These are phyloP conservation scores for Thalassoma bifasciatum DNA, from an alignment of 2,113 vertebrate species.

Conservation along the genomic window DNA sequence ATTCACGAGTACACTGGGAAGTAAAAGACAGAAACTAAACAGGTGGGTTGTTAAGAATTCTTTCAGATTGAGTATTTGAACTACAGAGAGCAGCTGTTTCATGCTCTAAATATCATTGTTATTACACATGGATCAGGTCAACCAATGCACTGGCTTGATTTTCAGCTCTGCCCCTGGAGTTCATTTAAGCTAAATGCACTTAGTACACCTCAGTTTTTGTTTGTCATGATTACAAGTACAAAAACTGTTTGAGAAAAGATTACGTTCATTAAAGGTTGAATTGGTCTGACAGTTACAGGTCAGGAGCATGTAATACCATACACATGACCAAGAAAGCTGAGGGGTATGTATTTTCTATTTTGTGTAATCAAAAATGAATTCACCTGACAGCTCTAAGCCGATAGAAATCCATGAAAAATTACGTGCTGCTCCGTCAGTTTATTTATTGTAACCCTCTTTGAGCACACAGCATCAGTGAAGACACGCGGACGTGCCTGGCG, in stretches of 20 bases:
- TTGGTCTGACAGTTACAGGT: neutral
- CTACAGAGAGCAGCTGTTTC: conserved; percentile 21
- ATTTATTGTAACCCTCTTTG: conserved; percentile 5
- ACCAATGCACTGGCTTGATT: conserved; percentile 15
- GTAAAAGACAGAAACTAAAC: conserved; percentile 6
- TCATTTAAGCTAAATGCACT: neutral
- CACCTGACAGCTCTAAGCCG: no score
- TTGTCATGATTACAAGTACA: no score
- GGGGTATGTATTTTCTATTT: no score
- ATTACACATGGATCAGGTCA: conserved; percentile 9
- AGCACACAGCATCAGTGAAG: conserved; percentile 15
- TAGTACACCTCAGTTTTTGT: no score
- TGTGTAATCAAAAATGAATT: no score
- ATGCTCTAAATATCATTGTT: conserved; percentile 21
- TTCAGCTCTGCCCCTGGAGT: conserved; percentile 25
- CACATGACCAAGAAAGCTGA: no score
- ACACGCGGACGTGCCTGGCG: conserved; percentile 6
- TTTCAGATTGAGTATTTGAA: conserved; percentile 26
- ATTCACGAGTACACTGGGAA: neutral
- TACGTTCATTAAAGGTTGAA: neutral
- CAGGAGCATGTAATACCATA: neutral
- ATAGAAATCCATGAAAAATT: neutral
- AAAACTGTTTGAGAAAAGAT: neutral
- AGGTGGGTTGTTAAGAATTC: neutral
- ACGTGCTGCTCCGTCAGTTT: conserved; percentile 11